Evolutionary conservation across 2,797 vertebrate genomes (phyloP), one percentile per base, ranked within the genome.

Genomic region (Huso huso): DNA sequence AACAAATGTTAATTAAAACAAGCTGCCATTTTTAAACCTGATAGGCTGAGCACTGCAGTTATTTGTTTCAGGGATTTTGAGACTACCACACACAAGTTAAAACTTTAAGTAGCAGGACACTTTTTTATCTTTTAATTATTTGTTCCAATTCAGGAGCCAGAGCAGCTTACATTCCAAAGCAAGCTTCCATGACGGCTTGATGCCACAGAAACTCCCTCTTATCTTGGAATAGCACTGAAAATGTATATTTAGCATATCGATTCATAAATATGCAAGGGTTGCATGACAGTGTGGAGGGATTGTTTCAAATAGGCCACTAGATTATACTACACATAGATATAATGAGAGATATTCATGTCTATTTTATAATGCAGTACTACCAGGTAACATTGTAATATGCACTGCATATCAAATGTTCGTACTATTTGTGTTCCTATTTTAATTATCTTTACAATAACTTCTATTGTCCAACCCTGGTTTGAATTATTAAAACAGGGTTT

Each of bases 61-160:
- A 18, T 8, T 11, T 9, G 53, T 4, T 18, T 62, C 57, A 48
- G 37, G 61, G 13, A 62, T 48, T 2, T 8, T 9, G 15, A 62
- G 51, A 10, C 61, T 13, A 49, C 6, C 49, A 51, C 12, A 10
- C 48, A 23, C 18, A 6, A 7, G 52, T 52, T 48, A 15, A 23
- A 51, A 4, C 51, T 51, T 51, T 49, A 67, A n/a, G 13, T n/a
- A 37, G 15, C 50, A n/a, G 55, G 18, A 48, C 11, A 6, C 65
- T 37, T 50, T 18, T 57, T 48, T 51, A 15, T 67, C 69, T 64
- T 64, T 67, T 67, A 70, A 67, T 67, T 67, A 23, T 63, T 13
- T 50, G 49, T 70, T 70, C 65, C n/a, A 55, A 61, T 55, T 51
- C 6, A 13, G 52, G 23, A 53, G 48, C 8, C n/a, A 37, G 7